phyloP scores from a whole-genome alignment of 2,113 vertebrate genomes.

The Podocnemis expansa region DNA sequence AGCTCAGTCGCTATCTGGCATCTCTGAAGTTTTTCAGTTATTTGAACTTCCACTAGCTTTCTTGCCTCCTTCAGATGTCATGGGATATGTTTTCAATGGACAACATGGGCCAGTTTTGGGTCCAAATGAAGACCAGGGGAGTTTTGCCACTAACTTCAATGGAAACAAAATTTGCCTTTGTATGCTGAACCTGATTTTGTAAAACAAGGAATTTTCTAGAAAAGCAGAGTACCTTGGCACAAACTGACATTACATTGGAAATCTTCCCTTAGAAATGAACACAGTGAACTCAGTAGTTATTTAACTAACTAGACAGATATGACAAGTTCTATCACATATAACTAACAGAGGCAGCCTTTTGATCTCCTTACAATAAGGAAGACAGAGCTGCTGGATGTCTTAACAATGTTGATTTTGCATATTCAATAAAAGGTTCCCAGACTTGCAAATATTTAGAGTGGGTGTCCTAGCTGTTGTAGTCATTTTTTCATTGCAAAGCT shows the following conservation, averaged over 20 bases:
- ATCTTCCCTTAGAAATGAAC: constrained; percentile 42
- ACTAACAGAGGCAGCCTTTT: constrained; percentile 54
- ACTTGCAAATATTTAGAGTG: constrained; percentile 55
- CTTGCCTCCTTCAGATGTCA: background rate
- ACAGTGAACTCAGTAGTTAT: constrained; percentile 37
- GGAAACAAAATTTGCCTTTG: background rate
- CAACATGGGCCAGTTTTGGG: background rate
- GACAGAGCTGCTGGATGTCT: constrained; percentile 35
- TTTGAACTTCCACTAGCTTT: background rate
- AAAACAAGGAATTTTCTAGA: constrained; percentile 34
- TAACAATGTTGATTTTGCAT: constrained; percentile 58
- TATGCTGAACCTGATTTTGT: constrained; percentile 34
- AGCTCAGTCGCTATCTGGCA: background rate
- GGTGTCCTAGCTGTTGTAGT: background rate
- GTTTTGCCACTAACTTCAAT: constrained; percentile 1
- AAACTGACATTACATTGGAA: constrained; percentile 58
- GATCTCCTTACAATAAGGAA: constrained; percentile 39
- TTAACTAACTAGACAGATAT: constrained; percentile 55
- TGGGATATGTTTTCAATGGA: background rate
- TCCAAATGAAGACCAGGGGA: background rate
- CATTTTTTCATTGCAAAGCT: background rate
- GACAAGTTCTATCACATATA: constrained; percentile 50
- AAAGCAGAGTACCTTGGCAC: background rate
- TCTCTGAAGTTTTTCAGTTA: background rate
- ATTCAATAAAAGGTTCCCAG: constrained; percentile 20